Percentiles rank a stretch among this genome's conserved stretches.
Conservation (phyloP, 2,797 vertebrate genomes). For the Psittacula echo region DNA sequence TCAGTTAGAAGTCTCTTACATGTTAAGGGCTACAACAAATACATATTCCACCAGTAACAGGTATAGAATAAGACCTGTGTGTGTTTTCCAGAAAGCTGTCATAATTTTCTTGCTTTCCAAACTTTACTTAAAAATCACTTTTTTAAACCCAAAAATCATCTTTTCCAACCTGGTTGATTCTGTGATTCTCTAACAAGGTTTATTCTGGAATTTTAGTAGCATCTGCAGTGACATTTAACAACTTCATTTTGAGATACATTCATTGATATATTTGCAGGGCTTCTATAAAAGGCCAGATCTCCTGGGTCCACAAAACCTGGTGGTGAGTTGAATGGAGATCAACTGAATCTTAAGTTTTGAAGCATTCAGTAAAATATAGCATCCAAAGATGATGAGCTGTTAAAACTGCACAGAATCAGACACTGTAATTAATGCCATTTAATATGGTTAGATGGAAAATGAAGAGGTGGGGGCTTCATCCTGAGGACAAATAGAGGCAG, state of each 20-base stretch:
- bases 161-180: not conserved
- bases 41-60: not conserved
- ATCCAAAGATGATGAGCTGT: not conserved
- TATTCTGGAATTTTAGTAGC: not conserved
- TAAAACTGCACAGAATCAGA: not conserved
- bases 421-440: not conserved
- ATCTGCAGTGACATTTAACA: not conserved
- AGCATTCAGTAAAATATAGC: fast-evolving
- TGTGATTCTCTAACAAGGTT: not conserved
- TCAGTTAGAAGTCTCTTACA: not conserved
- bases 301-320: not conserved
- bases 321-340: not conserved
- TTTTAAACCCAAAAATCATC: not conserved
- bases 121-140: not conserved
- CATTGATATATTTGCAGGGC: not conserved
- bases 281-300: not conserved
- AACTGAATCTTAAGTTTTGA: not conserved
- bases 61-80: not conserved
- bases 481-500: not conserved
- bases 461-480: not conserved
- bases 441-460: not conserved
- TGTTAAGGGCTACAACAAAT: not conserved
- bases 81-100: not conserved
- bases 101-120: not conserved
- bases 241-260: not conserved